Evolutionary conservation across 2,888 invertebrate species (phyloP), one percentile per base, ranked within the genome.

Genomic region (Hipparchia semele): DNA sequence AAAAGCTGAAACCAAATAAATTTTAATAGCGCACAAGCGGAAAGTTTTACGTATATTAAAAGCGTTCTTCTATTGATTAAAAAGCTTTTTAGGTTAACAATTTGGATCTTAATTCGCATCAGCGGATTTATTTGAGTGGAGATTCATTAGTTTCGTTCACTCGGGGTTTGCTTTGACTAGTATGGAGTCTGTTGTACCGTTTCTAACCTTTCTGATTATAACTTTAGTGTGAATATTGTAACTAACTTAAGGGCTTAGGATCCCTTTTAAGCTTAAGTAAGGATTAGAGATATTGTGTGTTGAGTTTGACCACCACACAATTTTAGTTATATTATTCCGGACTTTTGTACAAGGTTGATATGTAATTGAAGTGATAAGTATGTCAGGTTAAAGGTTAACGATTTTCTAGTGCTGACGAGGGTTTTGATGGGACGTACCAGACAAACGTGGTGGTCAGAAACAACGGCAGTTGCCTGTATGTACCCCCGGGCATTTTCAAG

Each of bases 401-500:
- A 77, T 82, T 84, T 84, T 89, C 84, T 94, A 99, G 99, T 96
- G 99, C 99, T 95, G 99, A 99, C 96, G 99, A 99, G 96, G 98
- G 98, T 96, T 99, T 99, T 96, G 99, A 99, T 96, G 98, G 99
- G 95, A 99, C 99, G 91, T 99, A 97, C 96, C 99, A 98, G 95
- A 99, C 99, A 94, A 99, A 99, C 96, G 98, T 99, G 95, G 99
- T 99, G 95, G 99, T 99, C 95, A 97, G 97, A 95, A 96, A 97
- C 96, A 98, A 98, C 96, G 99, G 99, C 95, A 97, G 97, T 96
- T 98, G 99, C 95, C 97, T 98, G 95, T 99, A 99, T 97, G 98
- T 99, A 95, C 99, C 99, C 91, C 99, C 99, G 93, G 99, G 99
- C 94, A 99, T 99, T 96, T 99, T 99, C 96, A 99, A 99, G 96